phyloP scores from a whole-genome alignment of 1,140 invertebrate genomes.

The Cyclargus thomasi region DNA sequence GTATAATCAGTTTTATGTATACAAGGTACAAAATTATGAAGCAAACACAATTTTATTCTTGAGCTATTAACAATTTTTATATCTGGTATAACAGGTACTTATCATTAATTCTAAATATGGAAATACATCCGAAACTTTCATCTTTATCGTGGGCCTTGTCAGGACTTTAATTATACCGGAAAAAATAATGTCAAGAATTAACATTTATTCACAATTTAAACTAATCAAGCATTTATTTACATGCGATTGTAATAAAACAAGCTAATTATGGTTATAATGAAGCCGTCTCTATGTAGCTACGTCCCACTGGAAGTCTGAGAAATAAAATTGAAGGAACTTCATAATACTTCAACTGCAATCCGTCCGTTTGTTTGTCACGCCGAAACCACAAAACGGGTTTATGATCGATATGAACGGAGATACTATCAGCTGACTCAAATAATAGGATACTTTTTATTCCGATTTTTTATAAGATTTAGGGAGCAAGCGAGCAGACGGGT shows the following conservation, averaged over 20 bases:
- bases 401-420: no score
- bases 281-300: neutral
- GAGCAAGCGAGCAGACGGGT: no score
- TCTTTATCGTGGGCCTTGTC: neutral
- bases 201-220: neutral
- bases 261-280: neutral
- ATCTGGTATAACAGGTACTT: neutral
- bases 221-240: neutral
- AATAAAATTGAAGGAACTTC: neutral
- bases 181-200: neutral
- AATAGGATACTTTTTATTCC: no score
- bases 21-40: neutral
- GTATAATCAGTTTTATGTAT: no score
- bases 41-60: neutral
- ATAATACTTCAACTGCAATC: neutral
- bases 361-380: neutral
- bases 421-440: no score
- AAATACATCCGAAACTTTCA: constrained; percentile 3
- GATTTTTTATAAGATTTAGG: no score
- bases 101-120: neutral
- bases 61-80: neutral
- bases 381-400: no score
- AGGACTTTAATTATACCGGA: neutral
- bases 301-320: neutral
- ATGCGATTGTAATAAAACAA: neutral